Conservation (phyloP, 2,797 vertebrate species). For the Gymnothorax reevesii region DNA sequence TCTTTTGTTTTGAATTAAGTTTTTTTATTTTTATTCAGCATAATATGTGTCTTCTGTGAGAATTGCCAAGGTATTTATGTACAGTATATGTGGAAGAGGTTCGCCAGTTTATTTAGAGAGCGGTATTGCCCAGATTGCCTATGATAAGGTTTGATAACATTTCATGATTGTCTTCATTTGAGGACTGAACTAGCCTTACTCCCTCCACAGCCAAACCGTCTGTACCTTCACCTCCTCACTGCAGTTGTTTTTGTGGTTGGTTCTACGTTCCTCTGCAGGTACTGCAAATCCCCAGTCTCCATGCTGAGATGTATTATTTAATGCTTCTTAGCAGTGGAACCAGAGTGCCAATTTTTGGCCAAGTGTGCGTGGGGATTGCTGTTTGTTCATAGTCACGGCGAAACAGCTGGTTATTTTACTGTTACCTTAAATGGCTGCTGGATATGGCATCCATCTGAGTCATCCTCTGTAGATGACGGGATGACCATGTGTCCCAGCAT, state of each 20-base stretch:
- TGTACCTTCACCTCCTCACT: neutral
- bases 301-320: neutral
- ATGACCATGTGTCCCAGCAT: neutral
- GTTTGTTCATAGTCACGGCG: neutral
- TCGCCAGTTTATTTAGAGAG: neutral
- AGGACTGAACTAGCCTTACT: neutral
- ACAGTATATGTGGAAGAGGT: neutral
- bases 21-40: too few species aligned
- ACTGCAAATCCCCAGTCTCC: neutral
- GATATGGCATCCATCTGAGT: neutral
- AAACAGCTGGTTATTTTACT: slow-evolving; percentile 25
- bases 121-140: neutral
- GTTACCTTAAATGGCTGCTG: slow-evolving; percentile 35
- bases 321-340: neutral
- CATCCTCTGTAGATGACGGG: neutral
- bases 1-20: too few species aligned
- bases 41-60: neutral
- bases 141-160: neutral
- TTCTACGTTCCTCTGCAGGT: neutral
- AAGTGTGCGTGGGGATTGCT: neutral
- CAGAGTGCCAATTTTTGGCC: neutral
- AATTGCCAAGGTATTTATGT: neutral
- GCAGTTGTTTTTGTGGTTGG: neutral
- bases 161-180: neutral
- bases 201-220: neutral